Percentiles rank a stretch among this genome's conserved stretches.
Conservation (phyloP, 2,888 invertebrate species). For the Xestia xanthographa region DNA sequence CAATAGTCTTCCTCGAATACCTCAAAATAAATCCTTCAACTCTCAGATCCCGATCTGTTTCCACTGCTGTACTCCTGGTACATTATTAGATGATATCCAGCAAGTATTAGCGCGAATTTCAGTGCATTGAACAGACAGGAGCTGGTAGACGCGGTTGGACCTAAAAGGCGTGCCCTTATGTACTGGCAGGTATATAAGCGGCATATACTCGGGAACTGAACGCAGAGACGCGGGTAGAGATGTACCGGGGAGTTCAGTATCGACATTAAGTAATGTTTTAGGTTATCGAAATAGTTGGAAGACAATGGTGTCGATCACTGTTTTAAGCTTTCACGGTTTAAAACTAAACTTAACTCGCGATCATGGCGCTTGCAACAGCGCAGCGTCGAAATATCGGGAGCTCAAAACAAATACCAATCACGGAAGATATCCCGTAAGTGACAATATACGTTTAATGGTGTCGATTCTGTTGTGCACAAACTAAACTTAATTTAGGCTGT, state of each 20-base stretch:
- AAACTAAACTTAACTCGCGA: too few relatives aligned
- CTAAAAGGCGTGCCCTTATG: slow-evolving; percentile 84
- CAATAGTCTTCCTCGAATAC: neutral
- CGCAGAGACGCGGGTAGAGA: slow-evolving; percentile 75
- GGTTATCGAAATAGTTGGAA: neutral
- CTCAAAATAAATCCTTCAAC: neutral
- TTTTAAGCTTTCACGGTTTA: too few relatives aligned
- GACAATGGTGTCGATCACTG: too few relatives aligned
- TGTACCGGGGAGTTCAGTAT: slow-evolving; percentile 27
- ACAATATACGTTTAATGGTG: too few relatives aligned
- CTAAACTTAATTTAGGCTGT: too few relatives aligned
- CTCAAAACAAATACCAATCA: too few relatives aligned
- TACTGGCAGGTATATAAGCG: slow-evolving; percentile 79
- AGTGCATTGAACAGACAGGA: slow-evolving; percentile 58
- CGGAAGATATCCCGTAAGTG: too few relatives aligned
- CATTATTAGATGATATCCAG: slow-evolving; percentile 46
- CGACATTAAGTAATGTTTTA: slow-evolving; percentile 50
- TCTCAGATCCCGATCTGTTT: neutral
- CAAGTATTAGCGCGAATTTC: slow-evolving; percentile 47
- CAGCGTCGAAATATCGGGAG: too few relatives aligned
- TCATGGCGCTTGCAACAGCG: too few relatives aligned
- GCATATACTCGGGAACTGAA: slow-evolving; percentile 77
- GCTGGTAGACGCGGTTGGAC: slow-evolving; percentile 75
- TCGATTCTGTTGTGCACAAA: too few relatives aligned
- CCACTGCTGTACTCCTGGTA: neutral